Base-by-base conservation (phyloP, 2,797 vertebrate genomes). In the Scomberomorus guttatus region DNA sequence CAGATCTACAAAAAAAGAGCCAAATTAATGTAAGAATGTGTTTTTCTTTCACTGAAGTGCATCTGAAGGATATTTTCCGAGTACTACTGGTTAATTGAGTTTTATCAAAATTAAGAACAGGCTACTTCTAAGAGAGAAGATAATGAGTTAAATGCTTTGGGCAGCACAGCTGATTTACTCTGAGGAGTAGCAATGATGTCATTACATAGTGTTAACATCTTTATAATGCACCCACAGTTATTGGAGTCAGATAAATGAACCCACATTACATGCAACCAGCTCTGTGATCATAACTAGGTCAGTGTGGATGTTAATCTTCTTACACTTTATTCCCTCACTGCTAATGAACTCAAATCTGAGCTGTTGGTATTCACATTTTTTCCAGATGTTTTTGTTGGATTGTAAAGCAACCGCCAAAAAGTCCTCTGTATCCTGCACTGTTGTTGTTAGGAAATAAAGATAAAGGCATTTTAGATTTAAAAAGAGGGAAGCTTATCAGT, bases 1-100 rank as follows among this genome's bases (percentile, higher is more conserved):
- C 98, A 67, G 98, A 99, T 83, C 98, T 99, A 50, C 14, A 27
- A 79, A 81, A 90, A 48, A 86, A 74, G 65, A 44, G 32, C 4
- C 17, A 79, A 55, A 79, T 55, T 2, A 46, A 71, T 72, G 11
- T 34, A 25, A 68, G 4, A 2, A 56, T 63, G n/a, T 18, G 1
- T 62, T 59, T 64, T 70, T 58, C 18, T 44, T 51, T 12, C 18
- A 22, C 17, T 22, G 39, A n/a, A 37, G 6, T 52, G 25, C 13
- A 61, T 71, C 25, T 24, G 46, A 50, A 50, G 46, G 46, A 50
- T 8, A 46, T 46, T 46, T 20, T 48, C 46, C n/a, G 44, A 5
- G 3, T 6, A 6, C 5, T 10, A 15, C 24, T 34, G 48, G 27
- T 20, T 50, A 50, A 50, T 59, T 22, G 6, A 71, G 15, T 10